Base-by-base conservation (phyloP, 2,888 invertebrate genomes). In the Athalia cordata region DNA sequence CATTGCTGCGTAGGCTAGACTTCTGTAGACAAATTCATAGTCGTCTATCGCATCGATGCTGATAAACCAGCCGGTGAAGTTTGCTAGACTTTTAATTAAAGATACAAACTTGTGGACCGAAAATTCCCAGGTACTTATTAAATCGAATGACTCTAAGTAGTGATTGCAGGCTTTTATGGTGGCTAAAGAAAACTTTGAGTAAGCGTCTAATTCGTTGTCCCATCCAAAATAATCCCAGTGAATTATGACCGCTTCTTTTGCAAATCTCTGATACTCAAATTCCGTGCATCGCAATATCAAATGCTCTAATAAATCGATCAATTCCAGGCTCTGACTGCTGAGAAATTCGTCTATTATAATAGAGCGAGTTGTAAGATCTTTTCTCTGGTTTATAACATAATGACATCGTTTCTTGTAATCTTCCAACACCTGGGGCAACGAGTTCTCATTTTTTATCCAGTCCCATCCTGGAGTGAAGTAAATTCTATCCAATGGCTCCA, bases 401-500 rank as follows among this genome's bases (percentile, higher is more conserved):
- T 83, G 83, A 68, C 84, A 87, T 45, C 85, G 84, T 77, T 83
- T 84, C 49, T 85, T 83, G 55, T 88, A 89, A 72, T 87, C 86
- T 2, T 77, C 81, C 13, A 87, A 81, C 11, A 86, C 81, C 13
- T 85, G 81, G 4, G 79, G 67, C 1, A 84, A 67, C 47, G 81
- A 81, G 0, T 79, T 68, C 3, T 74, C 74, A 45, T 78, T 79
- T 43, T 3, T 62, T 4, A 5, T 72, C 52, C 59, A 47, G 13
- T 74, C 68, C 82, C 79, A 83, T 15, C 83, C 76, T 2, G 81
- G 15, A 0, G 80, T 59, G 50, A 86, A 85, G 49, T 85, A 77
- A 45, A 82, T 76, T 68, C 82, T 85, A 62, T 88, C 87, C 8
- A 87, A 79, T 3, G 88, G 88, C 64, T 85, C 83, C 0, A 87